phyloP scores from a whole-genome alignment of 2,888 invertebrate genomes.

The Lithophane ornitopus region DNA sequence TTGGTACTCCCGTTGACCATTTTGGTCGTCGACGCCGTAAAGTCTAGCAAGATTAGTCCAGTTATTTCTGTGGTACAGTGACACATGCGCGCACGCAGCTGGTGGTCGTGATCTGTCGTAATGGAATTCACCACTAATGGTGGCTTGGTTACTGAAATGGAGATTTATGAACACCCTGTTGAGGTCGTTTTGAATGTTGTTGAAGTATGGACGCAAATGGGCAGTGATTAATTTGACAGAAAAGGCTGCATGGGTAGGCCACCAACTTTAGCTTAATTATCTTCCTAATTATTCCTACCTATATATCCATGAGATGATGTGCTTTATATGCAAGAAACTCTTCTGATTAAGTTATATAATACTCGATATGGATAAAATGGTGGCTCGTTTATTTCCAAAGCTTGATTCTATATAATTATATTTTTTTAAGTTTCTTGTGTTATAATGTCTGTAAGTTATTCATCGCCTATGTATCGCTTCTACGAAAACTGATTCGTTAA shows the following conservation, averaged over 20 bases:
- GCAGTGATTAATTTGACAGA: conserved; percentile 51
- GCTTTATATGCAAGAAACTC: neutral
- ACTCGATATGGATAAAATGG: no score
- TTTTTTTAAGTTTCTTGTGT: no score
- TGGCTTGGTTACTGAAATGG: conserved; percentile 69
- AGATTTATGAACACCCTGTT: conserved; percentile 67
- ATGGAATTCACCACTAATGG: conserved; percentile 75
- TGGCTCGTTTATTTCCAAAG: neutral
- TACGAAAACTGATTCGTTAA: neutral
- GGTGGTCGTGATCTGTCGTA: conserved; percentile 78
- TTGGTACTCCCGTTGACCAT: conserved; percentile 70
- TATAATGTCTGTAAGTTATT: neutral
- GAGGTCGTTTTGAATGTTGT: conserved; percentile 62
- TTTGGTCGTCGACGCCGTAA: conserved; percentile 76
- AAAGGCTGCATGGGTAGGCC: conserved; percentile 21
- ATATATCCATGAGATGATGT: no score
- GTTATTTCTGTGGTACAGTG: conserved; percentile 77
- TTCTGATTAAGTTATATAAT: neutral
- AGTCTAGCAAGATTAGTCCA: conserved; percentile 76
- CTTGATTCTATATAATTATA: neutral
- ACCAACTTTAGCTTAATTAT: conserved; percentile 3
- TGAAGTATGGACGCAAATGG: conserved; percentile 49
- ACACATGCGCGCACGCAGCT: conserved; percentile 78
- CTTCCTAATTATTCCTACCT: neutral
- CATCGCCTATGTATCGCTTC: neutral